Evolutionary conservation across 2,888 invertebrate genomes (phyloP), one percentile per base, ranked within the genome.

Genomic region (Tachystola acroxantha): DNA sequence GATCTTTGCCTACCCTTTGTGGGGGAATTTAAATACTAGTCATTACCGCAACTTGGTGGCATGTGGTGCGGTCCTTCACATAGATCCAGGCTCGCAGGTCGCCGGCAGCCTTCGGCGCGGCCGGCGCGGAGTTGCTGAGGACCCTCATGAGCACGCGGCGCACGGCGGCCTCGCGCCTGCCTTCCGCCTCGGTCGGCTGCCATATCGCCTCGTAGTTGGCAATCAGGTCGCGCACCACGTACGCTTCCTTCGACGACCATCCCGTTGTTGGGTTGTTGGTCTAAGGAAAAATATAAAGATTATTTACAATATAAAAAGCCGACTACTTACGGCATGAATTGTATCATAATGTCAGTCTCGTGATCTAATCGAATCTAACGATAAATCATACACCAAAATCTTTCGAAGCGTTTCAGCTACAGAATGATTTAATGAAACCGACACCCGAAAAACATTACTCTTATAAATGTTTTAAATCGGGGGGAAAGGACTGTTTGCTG

Each of bases 11-110:
- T n/a, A n/a, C n/a, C n/a, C n/a, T n/a, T n/a, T n/a, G n/a, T n/a
- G n/a, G n/a, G n/a, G n/a, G n/a, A n/a, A n/a, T n/a, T n/a, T n/a
- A n/a, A n/a, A n/a, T n/a, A n/a, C n/a, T n/a, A n/a, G n/a, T n/a
- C n/a, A n/a, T 87, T 62, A 93, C 93, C 46, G 91, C 86, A 12
- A 93, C 84, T 63, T 92, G 92, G 43, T 57, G 57, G 47, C 81
- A 81, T 1, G 58, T 63, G 38, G 85, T 88, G 45, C 89, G 89
- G 39, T 91, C 91, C 32, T 90, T 85, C 0, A 94, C 86, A 62
- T 93, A 92, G 36, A 96, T 90, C 94, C 95, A 95, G 30, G 94
- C 90, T 57, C 92, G 90, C 30, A 96, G 87, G 62, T 96, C 94
- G 0, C 95, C 95, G 0, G 95, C 94, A 0, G 92, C 90, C 41